These are phyloP conservation scores for Drosophila limbata DNA, from an alignment of 2,888 invertebrate genomes.

Conservation along the genomic window DNA sequence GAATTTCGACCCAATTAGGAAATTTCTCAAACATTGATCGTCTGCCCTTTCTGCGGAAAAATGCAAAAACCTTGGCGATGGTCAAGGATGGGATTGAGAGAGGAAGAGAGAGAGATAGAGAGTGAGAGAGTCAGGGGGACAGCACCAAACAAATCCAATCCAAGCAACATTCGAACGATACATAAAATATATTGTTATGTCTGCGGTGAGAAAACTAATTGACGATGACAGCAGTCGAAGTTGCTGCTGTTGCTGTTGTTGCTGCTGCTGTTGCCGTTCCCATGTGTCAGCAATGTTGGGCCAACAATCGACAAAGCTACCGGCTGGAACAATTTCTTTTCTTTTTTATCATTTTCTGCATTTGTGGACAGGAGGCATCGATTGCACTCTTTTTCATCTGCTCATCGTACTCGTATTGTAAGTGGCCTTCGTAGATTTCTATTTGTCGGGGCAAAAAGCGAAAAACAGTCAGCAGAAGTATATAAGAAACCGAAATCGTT, in stretches of 20 bases:
- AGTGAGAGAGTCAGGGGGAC: conserved; percentile 14
- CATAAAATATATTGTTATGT: conserved; percentile 80
- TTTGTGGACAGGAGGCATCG: conserved; percentile 40
- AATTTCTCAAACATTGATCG: conserved; percentile 65
- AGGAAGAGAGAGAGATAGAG: no score
- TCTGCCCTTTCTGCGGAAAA: conserved; percentile 59
- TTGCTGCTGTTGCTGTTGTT: conserved; percentile 7
- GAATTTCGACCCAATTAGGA: conserved; percentile 83
- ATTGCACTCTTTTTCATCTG: conserved; percentile 49
- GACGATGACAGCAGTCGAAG: conserved; percentile 68
- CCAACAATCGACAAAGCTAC: conserved; percentile 37
- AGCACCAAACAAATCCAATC: conserved; percentile 20
- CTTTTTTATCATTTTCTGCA: conserved; percentile 30
- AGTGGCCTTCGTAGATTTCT: conserved; percentile 72
- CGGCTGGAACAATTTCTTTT: conserved; percentile 41
- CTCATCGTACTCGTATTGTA: conserved; percentile 41
- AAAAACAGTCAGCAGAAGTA: conserved; percentile 19
- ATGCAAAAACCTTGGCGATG: conserved; percentile 58
- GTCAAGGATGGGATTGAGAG: conserved; percentile 47
- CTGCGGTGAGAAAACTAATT: conserved; percentile 79
- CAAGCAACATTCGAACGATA: conserved; percentile 48
- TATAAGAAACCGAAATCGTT: conserved; percentile 65
- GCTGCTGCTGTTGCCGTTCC: neutral
- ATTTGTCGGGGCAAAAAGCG: conserved; percentile 42
- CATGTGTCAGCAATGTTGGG: conserved; percentile 7